Evolutionary conservation across 2,888 invertebrate species (phyloP), one percentile per base, ranked within the genome.

Genomic region (Drosophila eohydei): DNA sequence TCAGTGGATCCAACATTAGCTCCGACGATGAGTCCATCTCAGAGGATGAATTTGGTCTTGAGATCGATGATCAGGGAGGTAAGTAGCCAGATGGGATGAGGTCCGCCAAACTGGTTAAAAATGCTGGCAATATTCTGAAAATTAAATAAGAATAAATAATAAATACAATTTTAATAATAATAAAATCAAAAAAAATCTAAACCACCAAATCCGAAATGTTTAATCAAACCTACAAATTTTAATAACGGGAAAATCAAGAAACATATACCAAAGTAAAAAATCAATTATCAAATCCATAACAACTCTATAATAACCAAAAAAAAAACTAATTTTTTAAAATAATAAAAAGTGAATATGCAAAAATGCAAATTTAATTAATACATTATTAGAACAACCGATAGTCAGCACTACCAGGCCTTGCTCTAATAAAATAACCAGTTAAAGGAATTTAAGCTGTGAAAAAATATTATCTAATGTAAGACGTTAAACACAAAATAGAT

Each of bases 11-110:
- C 21, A 83, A 86, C 76, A 67, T 88, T n/a, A 91, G 90, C 65
- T 88, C 90, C 4, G 91, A 92, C 5, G 90, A 90, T 66, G 90
- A 91, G 46, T 90, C 92, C 16, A 71, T 85, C 59, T 88, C 91
- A 3, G 91, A 90, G 36, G 91, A 90, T 72, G 92, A 92, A 71
- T 82, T 88, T 50, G 92, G 91, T 11, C 63, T 92, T 64, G 92
- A 92, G 71, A 84, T 90, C 8, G 89, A 82, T 66, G 92, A 92
- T 61, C 86, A 83, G 9, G 82, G 79, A 44, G 92, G 92, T 92
- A 83, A 92, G 92, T 89, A 40, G 16, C 0, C 6, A 21, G 4
- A 38, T 4, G 21, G 48, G 32, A 68, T 56, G 58, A 43, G n/a
- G 51, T 55, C 14, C 38, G 12, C 11, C 9, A 38, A 61, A 26